phyloP scores from a whole-genome alignment of 2,797 vertebrate species.

The Danio kyathit region DNA sequence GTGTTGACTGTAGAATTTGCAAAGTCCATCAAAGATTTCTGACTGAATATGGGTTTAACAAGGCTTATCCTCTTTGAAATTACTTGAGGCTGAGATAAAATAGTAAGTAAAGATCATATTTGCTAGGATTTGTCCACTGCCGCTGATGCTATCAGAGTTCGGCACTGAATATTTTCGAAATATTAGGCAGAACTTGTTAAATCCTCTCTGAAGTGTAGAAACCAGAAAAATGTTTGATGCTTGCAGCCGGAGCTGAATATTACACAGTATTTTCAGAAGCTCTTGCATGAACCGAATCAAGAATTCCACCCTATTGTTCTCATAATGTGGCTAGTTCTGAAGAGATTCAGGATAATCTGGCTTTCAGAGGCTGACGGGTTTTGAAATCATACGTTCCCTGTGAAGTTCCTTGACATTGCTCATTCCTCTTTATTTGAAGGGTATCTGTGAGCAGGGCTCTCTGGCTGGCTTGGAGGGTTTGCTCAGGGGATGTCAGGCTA shows the following conservation, averaged over 20 bases:
- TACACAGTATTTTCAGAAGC: background rate
- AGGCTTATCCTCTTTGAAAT: background rate
- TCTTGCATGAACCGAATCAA: background rate
- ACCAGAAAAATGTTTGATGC: background rate
- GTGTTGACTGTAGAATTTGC: background rate
- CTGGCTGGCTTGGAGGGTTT: conserved; percentile 75
- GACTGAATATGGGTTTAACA: conserved; percentile 7
- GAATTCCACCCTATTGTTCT: background rate
- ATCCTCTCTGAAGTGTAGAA: background rate
- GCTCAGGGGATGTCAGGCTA: conserved; percentile 72
- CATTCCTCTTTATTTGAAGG: conserved; percentile 43
- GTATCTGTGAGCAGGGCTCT: conserved; percentile 39
- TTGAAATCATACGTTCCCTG: conserved; percentile 23
- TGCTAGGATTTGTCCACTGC: conserved; percentile 11
- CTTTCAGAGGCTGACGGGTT: conserved; percentile 10
- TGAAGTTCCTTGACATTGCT: conserved; percentile 46
- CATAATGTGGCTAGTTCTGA: background rate
- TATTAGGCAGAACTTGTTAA: background rate
- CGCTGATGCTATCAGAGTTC: background rate
- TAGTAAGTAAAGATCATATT: conserved; percentile 1
- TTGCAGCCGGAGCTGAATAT: background rate
- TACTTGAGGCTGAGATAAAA: background rate
- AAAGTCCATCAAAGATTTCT: background rate
- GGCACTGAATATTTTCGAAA: background rate
- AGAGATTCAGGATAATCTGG: background rate